Percentiles rank a stretch among this genome's conserved stretches.
These are phyloP conservation scores for Thalassophryne amazonica DNA, from an alignment of 2,797 vertebrate genomes.

Conservation along the genomic window DNA sequence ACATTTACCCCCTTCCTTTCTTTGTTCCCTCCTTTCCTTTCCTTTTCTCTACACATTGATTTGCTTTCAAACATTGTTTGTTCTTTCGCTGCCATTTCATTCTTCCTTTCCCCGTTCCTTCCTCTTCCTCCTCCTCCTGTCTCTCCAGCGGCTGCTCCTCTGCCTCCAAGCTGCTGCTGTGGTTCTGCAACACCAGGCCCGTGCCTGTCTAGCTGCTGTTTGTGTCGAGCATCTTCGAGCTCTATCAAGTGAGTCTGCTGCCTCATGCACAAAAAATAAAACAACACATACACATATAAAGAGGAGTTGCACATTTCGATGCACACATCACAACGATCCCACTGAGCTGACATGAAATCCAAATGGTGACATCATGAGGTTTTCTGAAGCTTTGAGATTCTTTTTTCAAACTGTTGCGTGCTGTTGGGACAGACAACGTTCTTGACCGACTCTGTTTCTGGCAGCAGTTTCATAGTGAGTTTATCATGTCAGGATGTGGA, in stretches of 20 bases:
- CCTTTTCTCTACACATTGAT: not conserved
- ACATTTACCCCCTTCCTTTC: not conserved
- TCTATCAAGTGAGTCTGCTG: constrained; percentile 77
- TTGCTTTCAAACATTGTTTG: not conserved
- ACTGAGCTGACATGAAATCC: too few relatives aligned
- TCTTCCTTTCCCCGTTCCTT: constrained; percentile 40
- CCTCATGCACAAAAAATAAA: constrained; percentile 10
- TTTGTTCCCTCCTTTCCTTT: not conserved
- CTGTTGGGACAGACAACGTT: too few relatives aligned
- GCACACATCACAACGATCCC: not conserved
- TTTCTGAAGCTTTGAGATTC: too few relatives aligned
- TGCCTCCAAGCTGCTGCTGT: constrained; percentile 93
- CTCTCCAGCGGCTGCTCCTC: constrained; percentile 89
- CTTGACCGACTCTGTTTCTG: too few relatives aligned
- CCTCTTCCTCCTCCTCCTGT: constrained; percentile 36
- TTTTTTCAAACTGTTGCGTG: too few relatives aligned
- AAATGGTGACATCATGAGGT: too few relatives aligned
- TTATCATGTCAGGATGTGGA: too few relatives aligned
- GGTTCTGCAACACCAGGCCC: constrained; percentile 94
- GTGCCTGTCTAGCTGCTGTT: constrained; percentile 88
- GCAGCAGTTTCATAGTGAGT: too few relatives aligned
- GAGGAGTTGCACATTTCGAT: not conserved
- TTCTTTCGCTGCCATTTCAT: not conserved
- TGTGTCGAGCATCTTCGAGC: constrained; percentile 62
- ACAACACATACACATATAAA: not conserved